A percentile compares a stretch with the other conserved stretches of the same genome.
These are phyloP conservation scores for Ammospiza maritima DNA, from an alignment of 2,797 vertebrate genomes.

Conservation along the genomic window DNA sequence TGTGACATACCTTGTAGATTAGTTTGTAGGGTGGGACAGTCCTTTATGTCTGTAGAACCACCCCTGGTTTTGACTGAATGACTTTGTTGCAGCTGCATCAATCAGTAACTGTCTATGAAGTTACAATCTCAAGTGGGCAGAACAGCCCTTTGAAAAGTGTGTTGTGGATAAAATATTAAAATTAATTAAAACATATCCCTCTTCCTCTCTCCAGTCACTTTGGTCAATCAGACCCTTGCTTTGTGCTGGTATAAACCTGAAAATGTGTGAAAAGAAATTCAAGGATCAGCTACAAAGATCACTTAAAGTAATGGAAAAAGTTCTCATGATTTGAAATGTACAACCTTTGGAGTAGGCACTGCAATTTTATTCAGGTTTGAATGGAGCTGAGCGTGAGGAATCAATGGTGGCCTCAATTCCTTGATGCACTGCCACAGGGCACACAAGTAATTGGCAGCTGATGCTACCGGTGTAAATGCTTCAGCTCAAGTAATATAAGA, in stretches of 20 bases:
- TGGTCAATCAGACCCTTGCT: not conserved
- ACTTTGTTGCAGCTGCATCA: not conserved
- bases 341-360: not conserved
- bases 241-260: not conserved
- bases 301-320: not conserved
- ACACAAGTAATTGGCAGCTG: not conserved
- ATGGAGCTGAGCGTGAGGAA: fast-evolving
- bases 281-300: not conserved
- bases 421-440: not conserved
- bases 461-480: not conserved
- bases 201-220: not conserved
- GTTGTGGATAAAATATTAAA: not conserved
- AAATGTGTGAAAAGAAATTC: not conserved
- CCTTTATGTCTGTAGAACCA: not conserved
- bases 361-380: not conserved
- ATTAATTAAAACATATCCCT: not conserved
- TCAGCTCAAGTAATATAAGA: not conserved
- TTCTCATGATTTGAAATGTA: not conserved
- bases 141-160: not conserved
- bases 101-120: not conserved
- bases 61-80: not conserved
- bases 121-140: not conserved
- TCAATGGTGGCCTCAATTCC: not conserved
- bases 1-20: not conserved
- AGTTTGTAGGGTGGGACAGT: not conserved